These are phyloP conservation scores for Zaprionus obscuricornis DNA, from an alignment of 2,888 invertebrate species.

Conservation along the genomic window DNA sequence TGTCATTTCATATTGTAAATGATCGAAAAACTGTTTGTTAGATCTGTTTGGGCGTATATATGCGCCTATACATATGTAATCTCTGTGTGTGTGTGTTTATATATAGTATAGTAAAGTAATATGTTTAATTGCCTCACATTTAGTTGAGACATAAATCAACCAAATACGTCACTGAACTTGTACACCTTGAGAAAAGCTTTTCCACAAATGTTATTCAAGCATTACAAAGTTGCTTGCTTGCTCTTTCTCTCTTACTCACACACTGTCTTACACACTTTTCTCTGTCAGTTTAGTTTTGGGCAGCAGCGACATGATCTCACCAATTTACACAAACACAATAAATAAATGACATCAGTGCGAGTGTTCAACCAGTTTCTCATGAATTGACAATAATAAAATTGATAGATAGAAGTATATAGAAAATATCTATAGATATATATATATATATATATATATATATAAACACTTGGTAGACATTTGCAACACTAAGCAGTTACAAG, in stretches of 20 bases:
- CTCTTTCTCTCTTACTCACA: neutral
- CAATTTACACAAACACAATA: conserved; percentile 37
- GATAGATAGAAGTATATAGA: conserved; percentile 45
- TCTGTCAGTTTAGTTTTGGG: conserved; percentile 30
- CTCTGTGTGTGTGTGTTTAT: no score
- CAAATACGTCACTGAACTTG: conserved; percentile 45
- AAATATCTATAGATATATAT: no score
- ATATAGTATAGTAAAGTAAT: no score
- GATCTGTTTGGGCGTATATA: no score
- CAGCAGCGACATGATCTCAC: conserved; percentile 66
- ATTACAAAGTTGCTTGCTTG: no score
- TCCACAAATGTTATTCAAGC: no score
- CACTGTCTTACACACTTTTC: conserved; percentile 15
- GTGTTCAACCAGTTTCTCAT: conserved; percentile 72
- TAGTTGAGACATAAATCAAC: conserved; percentile 1
- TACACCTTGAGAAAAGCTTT: conserved; percentile 58
- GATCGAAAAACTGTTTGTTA: no score
- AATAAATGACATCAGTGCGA: conserved; percentile 50
- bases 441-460: no score
- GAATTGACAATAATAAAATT: conserved; percentile 56
- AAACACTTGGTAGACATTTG: no score
- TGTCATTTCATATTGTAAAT: conserved; percentile 10
- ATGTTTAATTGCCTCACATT: conserved; percentile 60
- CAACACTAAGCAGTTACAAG: conserved; percentile 23
- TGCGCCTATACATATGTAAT: no score